A percentile compares a stretch with the other conserved stretches of the same genome.
These are phyloP conservation scores for Charadrius vociferus DNA, from an alignment of 2,113 vertebrate species.

Conservation along the genomic window DNA sequence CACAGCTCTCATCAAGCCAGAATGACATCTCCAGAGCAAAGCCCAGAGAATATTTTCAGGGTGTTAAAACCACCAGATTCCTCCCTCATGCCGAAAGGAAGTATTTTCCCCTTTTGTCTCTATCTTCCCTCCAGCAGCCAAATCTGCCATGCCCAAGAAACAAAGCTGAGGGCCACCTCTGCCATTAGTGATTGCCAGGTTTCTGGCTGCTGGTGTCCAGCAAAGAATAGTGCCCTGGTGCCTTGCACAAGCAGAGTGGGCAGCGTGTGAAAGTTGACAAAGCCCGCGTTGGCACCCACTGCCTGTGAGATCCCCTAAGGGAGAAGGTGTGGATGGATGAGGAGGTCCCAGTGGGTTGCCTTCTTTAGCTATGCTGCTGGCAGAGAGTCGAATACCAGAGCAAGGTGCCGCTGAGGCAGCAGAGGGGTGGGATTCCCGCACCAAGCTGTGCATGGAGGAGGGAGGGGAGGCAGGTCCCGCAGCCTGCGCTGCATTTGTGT, in stretches of 20 bases:
- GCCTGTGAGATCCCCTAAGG: not conserved
- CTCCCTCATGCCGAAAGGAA: not conserved
- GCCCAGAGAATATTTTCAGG: not conserved
- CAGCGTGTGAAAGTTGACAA: not conserved
- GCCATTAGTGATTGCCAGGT: not conserved
- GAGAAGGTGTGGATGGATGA: not conserved
- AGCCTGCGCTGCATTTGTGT: not conserved
- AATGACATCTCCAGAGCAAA: not conserved
- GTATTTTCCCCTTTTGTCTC: not conserved
- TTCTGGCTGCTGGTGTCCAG: not conserved
- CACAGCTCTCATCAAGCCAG: not conserved
- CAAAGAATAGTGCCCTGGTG: not conserved
- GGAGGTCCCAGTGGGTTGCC: not conserved
- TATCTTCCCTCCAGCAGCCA: not conserved
- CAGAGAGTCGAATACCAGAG: not conserved
- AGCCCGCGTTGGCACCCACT: not conserved
- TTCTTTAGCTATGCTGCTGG: not conserved
- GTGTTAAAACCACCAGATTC: not conserved
- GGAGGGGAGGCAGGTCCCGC: not conserved
- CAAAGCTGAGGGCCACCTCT: not conserved
- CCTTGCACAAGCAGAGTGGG: not conserved
- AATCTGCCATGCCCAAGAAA: not conserved
- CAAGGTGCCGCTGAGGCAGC: not conserved
- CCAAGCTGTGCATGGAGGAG: accelerated
- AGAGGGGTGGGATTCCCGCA: not conserved